Percentiles rank a stretch among this genome's conserved stretches.
Conservation (phyloP, 2,113 vertebrate species). For the Genyomyrus donnyi region DNA sequence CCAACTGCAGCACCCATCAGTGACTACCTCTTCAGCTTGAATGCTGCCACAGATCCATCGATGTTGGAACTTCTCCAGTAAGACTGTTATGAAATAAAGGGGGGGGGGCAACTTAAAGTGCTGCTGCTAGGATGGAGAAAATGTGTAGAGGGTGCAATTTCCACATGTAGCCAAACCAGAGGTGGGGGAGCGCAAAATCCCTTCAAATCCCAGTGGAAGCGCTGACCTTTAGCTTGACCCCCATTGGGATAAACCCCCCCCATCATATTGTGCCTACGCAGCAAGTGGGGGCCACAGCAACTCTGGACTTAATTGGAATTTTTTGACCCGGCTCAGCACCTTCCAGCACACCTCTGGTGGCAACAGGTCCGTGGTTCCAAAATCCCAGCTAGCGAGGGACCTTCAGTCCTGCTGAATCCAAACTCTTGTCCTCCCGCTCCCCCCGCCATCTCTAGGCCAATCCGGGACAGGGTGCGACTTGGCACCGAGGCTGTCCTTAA, state of each 20-base stretch:
- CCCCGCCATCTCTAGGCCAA: background rate
- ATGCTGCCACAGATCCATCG: background rate
- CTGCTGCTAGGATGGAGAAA: conserved; percentile 21
- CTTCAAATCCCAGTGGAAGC: conserved; percentile 23
- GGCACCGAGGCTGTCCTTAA: background rate
- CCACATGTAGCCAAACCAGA: conserved; percentile 21
- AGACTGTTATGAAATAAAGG: conserved; percentile 7
- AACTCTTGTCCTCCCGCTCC: background rate
- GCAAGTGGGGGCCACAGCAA: conserved; percentile 31
- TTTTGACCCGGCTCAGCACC: conserved; percentile 31
- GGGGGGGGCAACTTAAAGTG: conserved; percentile 6
- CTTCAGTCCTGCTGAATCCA: background rate
- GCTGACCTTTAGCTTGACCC: conserved; percentile 34
- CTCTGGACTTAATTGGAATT: conserved; percentile 39
- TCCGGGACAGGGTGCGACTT: background rate
- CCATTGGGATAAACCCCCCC: conserved; percentile 27
- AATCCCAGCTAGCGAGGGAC: background rate
- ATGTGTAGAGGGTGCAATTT: conserved; percentile 17
- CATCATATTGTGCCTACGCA: conserved; percentile 24
- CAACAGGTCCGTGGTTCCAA: background rate
- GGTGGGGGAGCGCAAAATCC: conserved; percentile 25
- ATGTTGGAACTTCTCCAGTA: background rate
- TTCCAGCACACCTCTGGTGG: conserved; percentile 16
- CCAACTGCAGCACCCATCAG: background rate
- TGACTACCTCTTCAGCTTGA: background rate